phyloP scores from a whole-genome alignment of 2,888 invertebrate species.

The Andrena fulva region DNA sequence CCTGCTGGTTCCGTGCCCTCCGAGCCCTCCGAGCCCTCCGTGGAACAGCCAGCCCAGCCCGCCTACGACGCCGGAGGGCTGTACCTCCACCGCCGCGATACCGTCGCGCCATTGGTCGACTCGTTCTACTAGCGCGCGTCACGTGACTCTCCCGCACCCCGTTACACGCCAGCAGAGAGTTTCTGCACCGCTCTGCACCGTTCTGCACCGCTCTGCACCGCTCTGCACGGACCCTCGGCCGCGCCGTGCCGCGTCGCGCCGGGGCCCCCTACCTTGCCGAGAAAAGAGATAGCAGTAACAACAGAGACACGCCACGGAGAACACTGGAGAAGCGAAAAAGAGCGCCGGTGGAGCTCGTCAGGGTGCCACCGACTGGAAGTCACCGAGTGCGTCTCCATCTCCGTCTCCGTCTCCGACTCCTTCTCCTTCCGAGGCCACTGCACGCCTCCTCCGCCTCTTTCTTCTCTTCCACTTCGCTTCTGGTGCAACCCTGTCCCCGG shows the following conservation, averaged over 20 bases:
- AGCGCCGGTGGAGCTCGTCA: slow-evolving; percentile 60
- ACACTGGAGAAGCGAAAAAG: slow-evolving; percentile 77
- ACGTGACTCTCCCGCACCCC: slow-evolving; percentile 74
- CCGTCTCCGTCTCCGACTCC: slow-evolving; percentile 14
- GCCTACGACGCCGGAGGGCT: slow-evolving; percentile 85
- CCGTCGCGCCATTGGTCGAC: slow-evolving; percentile 80
- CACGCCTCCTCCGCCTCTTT: slow-evolving; percentile 16
- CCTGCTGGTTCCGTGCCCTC: slow-evolving; percentile 63
- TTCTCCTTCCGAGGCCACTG: slow-evolving; percentile 22
- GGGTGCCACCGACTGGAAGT: slow-evolving; percentile 57
- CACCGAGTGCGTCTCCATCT: slow-evolving; percentile 39
- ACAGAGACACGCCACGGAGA: slow-evolving; percentile 79
- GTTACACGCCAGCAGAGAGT: slow-evolving; percentile 17
- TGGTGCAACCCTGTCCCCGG: slow-evolving; percentile 17
- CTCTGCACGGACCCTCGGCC: slow-evolving; percentile 12
- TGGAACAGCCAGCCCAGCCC: slow-evolving; percentile 76
- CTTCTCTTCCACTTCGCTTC: slow-evolving; percentile 29
- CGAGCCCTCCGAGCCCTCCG: slow-evolving; percentile 65
- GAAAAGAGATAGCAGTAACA: slow-evolving; percentile 79
- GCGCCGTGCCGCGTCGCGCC: slow-evolving; percentile 5
- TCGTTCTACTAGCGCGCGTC: slow-evolving; percentile 68
- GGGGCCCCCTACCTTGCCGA: slow-evolving; percentile 58
- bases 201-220: slow-evolving; percentile 5
- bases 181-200: slow-evolving; percentile 1
- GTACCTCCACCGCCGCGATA: slow-evolving; percentile 81